These are phyloP conservation scores for Pristiophorus japonicus DNA, from an alignment of 2,113 vertebrate genomes.

Conservation along the genomic window DNA sequence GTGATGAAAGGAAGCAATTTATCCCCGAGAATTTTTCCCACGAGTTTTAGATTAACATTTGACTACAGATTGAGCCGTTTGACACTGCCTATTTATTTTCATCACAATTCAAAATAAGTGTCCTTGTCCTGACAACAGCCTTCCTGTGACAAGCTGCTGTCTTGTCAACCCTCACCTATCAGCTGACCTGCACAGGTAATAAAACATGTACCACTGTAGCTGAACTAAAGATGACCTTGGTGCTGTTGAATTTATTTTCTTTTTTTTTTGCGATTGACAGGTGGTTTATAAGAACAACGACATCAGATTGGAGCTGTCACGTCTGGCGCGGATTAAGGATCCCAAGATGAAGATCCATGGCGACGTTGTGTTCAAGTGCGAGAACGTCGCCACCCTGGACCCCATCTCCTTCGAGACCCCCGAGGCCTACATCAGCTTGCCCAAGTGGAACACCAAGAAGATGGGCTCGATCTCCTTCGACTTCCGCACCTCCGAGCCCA, in stretches of 20 bases:
- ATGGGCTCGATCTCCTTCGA: slow-evolving; percentile 97
- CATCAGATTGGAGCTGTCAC: slow-evolving; percentile 90
- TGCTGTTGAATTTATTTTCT: background rate
- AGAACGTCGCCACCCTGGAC: slow-evolving; percentile 90
- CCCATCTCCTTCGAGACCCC: slow-evolving; percentile 94
- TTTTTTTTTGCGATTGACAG: slow-evolving; percentile 53
- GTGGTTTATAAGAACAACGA: slow-evolving; percentile 99
- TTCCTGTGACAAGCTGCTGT: background rate
- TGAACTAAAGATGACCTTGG: background rate
- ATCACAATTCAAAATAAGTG: slow-evolving; percentile 15
- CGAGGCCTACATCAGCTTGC: slow-evolving; percentile 84
- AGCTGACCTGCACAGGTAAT: background rate
- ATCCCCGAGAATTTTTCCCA: background rate
- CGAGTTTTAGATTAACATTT: slow-evolving; percentile 11
- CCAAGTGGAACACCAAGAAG: slow-evolving; percentile 95
- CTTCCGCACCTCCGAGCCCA: slow-evolving; percentile 89
- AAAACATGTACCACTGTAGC: background rate
- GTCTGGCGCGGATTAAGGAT: slow-evolving; percentile 86
- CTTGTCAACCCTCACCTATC: background rate
- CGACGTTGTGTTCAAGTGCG: slow-evolving; percentile 87
- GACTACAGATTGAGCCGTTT: background rate
- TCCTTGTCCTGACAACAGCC: background rate
- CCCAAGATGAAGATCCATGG: slow-evolving; percentile 98
- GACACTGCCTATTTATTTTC: background rate
- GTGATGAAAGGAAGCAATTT: slow-evolving; percentile 26